These are phyloP conservation scores for Ivindomyrus marchei DNA, from an alignment of 2,113 vertebrate genomes.

Conservation along the genomic window DNA sequence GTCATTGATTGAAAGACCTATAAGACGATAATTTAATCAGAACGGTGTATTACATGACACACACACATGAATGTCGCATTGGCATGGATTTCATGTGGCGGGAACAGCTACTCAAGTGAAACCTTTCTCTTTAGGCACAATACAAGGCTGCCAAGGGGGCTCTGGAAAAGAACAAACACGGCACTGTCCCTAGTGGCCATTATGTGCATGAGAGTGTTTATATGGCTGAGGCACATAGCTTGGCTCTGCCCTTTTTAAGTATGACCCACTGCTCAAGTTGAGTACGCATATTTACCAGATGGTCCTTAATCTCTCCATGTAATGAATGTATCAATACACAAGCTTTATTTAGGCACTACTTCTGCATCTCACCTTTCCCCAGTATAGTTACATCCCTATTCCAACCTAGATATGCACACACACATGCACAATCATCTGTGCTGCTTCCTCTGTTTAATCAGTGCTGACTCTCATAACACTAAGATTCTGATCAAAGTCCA, in stretches of 20 bases:
- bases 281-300: not conserved
- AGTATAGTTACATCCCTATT: not conserved
- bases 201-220: not conserved
- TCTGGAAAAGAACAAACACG: not conserved
- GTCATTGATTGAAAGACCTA: not conserved
- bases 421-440: not conserved
- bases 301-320: not conserved
- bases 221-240: not conserved
- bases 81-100: not conserved
- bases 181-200: not conserved
- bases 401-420: not conserved
- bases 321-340: not conserved
- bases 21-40: not conserved
- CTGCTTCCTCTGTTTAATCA: not conserved
- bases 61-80: not conserved
- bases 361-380: not conserved
- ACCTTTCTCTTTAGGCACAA: not conserved
- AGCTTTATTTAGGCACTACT: not conserved
- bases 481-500: slow-evolving; percentile 6
- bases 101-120: not conserved
- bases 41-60: not conserved
- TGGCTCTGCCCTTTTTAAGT: not conserved
- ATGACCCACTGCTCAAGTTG: not conserved
- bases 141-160: not conserved
- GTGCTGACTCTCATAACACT: not conserved